Evolutionary conservation across 1,140 invertebrate species (phyloP).

Genomic region (Bemisia tabaci): DNA sequence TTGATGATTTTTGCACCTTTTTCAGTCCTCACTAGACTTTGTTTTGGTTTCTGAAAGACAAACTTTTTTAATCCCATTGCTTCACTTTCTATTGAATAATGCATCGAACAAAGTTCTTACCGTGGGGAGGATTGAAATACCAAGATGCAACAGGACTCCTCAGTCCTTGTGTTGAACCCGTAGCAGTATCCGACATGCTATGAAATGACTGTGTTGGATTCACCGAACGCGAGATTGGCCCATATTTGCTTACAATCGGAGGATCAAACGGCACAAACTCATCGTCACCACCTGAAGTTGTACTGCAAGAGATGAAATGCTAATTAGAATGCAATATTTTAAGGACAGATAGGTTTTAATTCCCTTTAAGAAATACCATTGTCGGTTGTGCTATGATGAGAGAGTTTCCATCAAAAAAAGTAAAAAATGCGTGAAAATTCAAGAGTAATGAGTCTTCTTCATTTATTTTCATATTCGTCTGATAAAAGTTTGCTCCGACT

Average conservation of each 20-base stretch:
- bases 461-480: conserved; percentile 8
- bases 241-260: conserved; percentile 56
- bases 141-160: conserved; percentile 40
- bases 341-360: conserved; percentile 1
- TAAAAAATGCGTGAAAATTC: conserved; percentile 7
- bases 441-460: conserved; percentile 8
- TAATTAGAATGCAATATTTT: conserved; percentile 12
- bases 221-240: conserved; percentile 52
- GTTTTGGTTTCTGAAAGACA: too few species aligned
- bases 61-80: too few species aligned
- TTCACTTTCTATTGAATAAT: too few species aligned
- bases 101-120: too few species aligned
- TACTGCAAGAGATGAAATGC: conserved; percentile 25
- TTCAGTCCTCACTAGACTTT: too few species aligned
- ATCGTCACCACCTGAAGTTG: conserved; percentile 53
- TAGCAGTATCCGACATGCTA: conserved; percentile 31
- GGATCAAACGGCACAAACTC: conserved; percentile 61
- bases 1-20: too few species aligned
- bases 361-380: neutral
- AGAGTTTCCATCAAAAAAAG: conserved; percentile 1
- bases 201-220: conserved; percentile 4
- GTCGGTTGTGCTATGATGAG: neutral
- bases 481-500: too few species aligned
- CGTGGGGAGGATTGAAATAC: conserved; percentile 34
- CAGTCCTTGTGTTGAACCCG: conserved; percentile 36